Base-by-base conservation (phyloP, 2,797 vertebrate species). In the Chlorospingus flavigularis region DNA sequence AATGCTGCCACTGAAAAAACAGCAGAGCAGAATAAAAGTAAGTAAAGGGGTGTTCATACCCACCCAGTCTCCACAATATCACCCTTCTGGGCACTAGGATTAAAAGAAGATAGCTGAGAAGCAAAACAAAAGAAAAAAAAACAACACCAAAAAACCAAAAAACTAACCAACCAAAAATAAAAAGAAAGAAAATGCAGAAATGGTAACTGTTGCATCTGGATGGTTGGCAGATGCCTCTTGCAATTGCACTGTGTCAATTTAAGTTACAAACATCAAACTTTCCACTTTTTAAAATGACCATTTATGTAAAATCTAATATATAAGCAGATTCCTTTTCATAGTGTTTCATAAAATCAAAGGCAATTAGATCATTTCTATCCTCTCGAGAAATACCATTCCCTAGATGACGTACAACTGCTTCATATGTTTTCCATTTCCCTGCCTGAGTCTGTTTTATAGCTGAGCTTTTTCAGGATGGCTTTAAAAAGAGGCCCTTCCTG, bases 381-480 rank as follows among this genome's bases (percentile, higher is more conserved):
- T 94, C 95, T 72, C 21, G 58, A 96, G 93, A 94, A 96, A 90
- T 83, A 92, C 42, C 84, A 87, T 95, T 95, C 94, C 86, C 91
- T 79, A 28, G 91, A 95, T 96, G 92, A 96, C 62, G 33, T 88
- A 88, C 78, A 87, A 92, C 57, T 74, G 94, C 90, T 90, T 92
- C 75, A 90, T 96, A 86, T 97, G 96, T 96, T 96, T 97, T 97
- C 93, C 94, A 97, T 97, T 97, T 97, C 93, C 95, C 71, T 95
- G 95, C 96, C 93, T 5, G 28, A 81, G 78, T 88, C 94, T 96
- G 86, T 95, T 97, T 97, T 98, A 98, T 97, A 98, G 97, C 97
- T 26, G 4, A 97, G 97, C 96, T 98, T 98, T 98, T 97, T 95
- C 94, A 83, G 86, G 89, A 92, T 79, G 87, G 97, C 97, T 98